These are phyloP conservation scores for Phalacrocorax pelagicus DNA, from an alignment of 2,113 vertebrate species.

Conservation along the genomic window DNA sequence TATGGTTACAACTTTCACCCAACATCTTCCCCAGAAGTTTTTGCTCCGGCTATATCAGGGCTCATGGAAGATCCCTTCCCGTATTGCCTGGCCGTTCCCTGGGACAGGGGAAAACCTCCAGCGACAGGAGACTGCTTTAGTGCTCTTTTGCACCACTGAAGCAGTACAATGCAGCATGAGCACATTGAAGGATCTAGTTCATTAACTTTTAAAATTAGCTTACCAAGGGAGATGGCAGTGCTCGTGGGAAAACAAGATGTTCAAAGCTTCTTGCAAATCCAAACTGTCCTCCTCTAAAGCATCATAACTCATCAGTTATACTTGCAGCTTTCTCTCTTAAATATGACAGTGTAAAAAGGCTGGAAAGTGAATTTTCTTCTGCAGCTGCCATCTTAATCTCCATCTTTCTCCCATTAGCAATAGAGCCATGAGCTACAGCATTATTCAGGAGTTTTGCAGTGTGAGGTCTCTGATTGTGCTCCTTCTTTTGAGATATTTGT, in stretches of 20 bases:
- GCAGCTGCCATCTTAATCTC: not conserved
- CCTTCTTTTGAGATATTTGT: not conserved
- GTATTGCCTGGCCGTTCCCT: not conserved
- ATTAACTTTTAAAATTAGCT: constrained; percentile 45
- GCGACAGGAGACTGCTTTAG: not conserved
- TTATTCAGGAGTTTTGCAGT: not conserved
- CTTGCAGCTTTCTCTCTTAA: not conserved
- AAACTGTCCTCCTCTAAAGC: not conserved
- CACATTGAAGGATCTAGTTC: not conserved
- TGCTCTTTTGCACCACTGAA: not conserved
- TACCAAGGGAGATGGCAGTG: not conserved
- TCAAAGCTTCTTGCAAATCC: constrained; percentile 18
- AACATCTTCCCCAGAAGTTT: not conserved
- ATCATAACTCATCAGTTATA: not conserved
- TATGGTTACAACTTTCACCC: not conserved
- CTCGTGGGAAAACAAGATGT: not conserved
- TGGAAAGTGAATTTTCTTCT: constrained; percentile 2
- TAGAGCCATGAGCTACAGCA: not conserved
- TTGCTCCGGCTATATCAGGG: not conserved
- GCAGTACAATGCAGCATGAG: not conserved
- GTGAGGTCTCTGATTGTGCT: not conserved
- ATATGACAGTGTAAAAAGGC: not conserved
- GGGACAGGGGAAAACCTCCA: not conserved
- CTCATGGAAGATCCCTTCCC: not conserved
- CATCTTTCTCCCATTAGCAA: not conserved